A percentile compares a stretch with the other conserved stretches of the same genome.
Conservation (phyloP, 2,888 invertebrate genomes). For the Agrotis puta region DNA sequence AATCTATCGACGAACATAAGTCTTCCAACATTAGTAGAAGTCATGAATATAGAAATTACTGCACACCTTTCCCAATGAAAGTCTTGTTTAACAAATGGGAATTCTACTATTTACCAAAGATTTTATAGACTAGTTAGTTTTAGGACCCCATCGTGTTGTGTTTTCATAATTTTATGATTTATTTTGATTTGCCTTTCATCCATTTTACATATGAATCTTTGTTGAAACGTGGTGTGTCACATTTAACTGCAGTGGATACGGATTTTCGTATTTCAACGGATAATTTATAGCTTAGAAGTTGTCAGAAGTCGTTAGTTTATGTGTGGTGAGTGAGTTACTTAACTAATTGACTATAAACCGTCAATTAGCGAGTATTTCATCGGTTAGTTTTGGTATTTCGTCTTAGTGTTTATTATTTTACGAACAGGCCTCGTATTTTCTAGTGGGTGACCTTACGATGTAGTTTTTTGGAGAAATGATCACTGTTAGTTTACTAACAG, state of each 20-base stretch:
- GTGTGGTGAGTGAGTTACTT: slow-evolving; percentile 26
- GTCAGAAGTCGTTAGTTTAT: slow-evolving; percentile 27
- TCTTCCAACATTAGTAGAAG: slow-evolving; percentile 8
- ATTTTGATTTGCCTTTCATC: slow-evolving; percentile 44
- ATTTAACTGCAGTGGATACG: slow-evolving; percentile 46
- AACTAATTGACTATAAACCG: slow-evolving; percentile 34
- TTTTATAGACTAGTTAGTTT: slow-evolving; percentile 32
- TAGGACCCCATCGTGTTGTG: slow-evolving; percentile 40
- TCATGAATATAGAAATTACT: slow-evolving; percentile 38
- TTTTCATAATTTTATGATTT: slow-evolving; percentile 49
- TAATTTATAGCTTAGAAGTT: slow-evolving; percentile 49
- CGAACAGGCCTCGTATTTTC: neutral
- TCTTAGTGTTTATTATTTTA: neutral
- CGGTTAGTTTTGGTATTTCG: neutral
- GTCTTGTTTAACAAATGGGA: slow-evolving; percentile 4
- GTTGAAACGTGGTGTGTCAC: slow-evolving; percentile 44
- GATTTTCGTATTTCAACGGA: slow-evolving; percentile 44
- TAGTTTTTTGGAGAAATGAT: slow-evolving; percentile 6
- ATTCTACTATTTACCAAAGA: slow-evolving; percentile 9
- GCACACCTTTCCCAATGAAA: neutral
- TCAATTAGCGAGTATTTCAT: slow-evolving; percentile 32
- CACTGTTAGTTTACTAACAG: no score
- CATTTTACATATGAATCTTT: slow-evolving; percentile 36
- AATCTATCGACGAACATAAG: neutral
- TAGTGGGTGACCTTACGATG: neutral